A percentile compares a stretch with the other conserved stretches of the same genome.
Conservation (phyloP, 2,113 vertebrate genomes). For the Carassius auratus region DNA sequence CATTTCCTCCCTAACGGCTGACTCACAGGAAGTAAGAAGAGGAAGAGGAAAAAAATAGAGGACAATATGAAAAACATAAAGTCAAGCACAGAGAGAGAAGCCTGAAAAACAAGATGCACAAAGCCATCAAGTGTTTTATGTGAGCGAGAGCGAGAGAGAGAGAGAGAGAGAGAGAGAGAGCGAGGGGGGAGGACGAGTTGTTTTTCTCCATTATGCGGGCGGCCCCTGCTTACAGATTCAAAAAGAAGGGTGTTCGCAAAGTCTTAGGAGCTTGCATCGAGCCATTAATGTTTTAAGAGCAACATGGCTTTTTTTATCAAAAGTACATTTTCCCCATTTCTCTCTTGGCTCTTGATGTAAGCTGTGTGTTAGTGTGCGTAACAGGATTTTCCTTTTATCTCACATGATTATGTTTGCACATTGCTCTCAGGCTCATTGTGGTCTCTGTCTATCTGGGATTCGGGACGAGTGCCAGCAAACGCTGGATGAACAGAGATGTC, state of each 20-base stretch:
- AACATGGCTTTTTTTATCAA: conserved; percentile 74
- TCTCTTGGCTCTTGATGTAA: conserved; percentile 70
- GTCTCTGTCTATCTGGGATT: not conserved
- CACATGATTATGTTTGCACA: conserved; percentile 61
- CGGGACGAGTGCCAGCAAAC: not conserved
- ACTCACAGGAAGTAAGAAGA: conserved; percentile 76
- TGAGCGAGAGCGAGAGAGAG: conserved; percentile 29
- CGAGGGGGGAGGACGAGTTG: conserved; percentile 59
- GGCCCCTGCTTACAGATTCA: conserved; percentile 69
- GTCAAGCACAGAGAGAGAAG: not conserved
- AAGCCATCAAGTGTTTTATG: conserved; percentile 39
- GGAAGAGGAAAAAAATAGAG: conserved; percentile 70
- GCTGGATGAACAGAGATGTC: conserved; percentile 7
- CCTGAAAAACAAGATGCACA: conserved; percentile 46
- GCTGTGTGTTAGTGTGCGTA: conserved; percentile 68
- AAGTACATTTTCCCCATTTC: conserved; percentile 71
- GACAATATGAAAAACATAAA: conserved; percentile 66
- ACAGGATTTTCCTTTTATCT: conserved; percentile 82
- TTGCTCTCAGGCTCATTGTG: conserved; percentile 30
- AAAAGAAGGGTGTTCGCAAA: conserved; percentile 65
- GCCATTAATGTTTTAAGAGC: conserved; percentile 79
- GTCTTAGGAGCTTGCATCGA: conserved; percentile 72
- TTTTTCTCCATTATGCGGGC: conserved; percentile 69
- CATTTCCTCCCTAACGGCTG: conserved; percentile 72
- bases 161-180: conserved; percentile 37